These are phyloP conservation scores for Cotesia typhae DNA, from an alignment of 1,140 invertebrate species.

Conservation along the genomic window DNA sequence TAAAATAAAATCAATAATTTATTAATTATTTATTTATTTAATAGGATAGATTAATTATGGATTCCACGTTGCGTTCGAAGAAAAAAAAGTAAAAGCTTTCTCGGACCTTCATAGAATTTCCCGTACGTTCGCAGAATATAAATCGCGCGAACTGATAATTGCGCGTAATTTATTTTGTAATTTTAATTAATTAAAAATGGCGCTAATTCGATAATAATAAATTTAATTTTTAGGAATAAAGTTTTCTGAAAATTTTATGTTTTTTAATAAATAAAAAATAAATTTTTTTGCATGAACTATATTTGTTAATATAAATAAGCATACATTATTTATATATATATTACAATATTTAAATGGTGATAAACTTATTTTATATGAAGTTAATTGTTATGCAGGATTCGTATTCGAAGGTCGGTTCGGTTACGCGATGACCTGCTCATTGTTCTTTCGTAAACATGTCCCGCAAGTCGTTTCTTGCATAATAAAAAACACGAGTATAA, in stretches of 20 bases:
- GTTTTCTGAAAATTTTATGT: no score
- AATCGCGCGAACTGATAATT: background rate
- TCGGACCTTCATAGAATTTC: conserved; percentile 15
- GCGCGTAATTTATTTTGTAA: background rate
- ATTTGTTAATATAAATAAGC: background rate
- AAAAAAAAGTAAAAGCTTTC: background rate
- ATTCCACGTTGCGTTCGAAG: background rate
- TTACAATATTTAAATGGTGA: no score
- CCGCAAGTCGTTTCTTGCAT: conserved; percentile 21
- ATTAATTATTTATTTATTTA: background rate
- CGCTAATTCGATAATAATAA: background rate
- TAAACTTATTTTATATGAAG: background rate
- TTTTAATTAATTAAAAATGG: background rate
- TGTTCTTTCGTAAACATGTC: conserved; percentile 38
- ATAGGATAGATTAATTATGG: background rate
- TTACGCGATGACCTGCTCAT: conserved; percentile 28
- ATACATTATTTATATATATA: no score
- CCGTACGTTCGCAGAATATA: conserved; percentile 3
- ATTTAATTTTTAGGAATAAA: background rate
- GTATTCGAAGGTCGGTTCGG: conserved; percentile 30
- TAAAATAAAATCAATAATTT: no score
- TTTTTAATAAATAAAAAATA: no score
- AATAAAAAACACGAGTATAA: conserved; percentile 18
- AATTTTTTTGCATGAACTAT: background rate
- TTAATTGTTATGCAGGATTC: conserved; percentile 26